These are phyloP conservation scores for Lepidocolaptes lacrymiger DNA, from an alignment of 2,797 vertebrate genomes.

Conservation along the genomic window DNA sequence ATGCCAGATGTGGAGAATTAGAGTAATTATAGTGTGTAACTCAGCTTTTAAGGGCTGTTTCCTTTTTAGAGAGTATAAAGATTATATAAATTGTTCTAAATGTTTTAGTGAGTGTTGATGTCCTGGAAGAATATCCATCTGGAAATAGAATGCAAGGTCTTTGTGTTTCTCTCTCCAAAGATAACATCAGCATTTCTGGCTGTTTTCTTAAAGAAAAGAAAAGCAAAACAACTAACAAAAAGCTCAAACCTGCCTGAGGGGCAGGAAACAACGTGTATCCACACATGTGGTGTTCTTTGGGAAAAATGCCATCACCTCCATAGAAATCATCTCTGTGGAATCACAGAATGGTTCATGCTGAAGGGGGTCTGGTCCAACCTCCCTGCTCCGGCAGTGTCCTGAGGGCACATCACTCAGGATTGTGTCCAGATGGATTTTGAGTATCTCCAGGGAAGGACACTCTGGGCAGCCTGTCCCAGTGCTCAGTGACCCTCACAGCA, in stretches of 20 bases:
- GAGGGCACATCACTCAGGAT: not conserved
- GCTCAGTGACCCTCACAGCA: not conserved
- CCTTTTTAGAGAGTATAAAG: constrained; percentile 47
- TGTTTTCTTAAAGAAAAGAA: not conserved
- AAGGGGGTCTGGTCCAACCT: not conserved
- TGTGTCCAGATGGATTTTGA: not conserved
- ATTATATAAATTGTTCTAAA: constrained; percentile 67
- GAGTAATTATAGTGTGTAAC: constrained; percentile 55
- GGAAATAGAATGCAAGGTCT: constrained; percentile 36
- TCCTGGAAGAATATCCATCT: constrained; percentile 60
- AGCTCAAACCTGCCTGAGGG: not conserved
- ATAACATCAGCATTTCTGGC: not conserved
- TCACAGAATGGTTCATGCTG: not conserved
- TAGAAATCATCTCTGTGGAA: not conserved
- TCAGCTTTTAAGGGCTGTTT: constrained; percentile 56
- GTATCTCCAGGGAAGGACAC: not conserved
- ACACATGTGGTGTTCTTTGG: accelerated
- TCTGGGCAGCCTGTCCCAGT: not conserved
- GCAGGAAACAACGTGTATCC: not conserved
- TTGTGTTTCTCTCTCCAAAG: constrained; percentile 16
- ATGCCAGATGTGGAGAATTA: constrained; percentile 64
- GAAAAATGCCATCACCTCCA: accelerated
- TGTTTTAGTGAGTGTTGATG: constrained; percentile 51
- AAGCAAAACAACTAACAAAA: not conserved
- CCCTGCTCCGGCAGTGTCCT: not conserved